phyloP scores from a whole-genome alignment of 2,113 vertebrate species.

The Poicephalus meyeri region DNA sequence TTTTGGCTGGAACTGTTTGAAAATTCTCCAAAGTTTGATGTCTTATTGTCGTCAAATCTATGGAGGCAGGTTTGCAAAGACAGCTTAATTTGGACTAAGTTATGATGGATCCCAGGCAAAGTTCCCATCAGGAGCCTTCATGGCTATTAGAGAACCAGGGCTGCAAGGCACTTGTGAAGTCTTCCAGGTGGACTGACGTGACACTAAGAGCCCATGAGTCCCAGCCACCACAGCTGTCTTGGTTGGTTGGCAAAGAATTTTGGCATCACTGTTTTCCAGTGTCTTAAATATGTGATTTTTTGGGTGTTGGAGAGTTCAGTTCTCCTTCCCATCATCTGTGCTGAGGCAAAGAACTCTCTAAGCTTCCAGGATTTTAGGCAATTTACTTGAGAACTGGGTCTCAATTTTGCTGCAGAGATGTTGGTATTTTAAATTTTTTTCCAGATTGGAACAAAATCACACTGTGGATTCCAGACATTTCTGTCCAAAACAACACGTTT shows the following conservation, averaged over 20 bases:
- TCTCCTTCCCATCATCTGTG: neutral
- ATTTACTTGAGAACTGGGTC: neutral
- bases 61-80: neutral
- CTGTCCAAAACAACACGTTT: neutral
- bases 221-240: neutral
- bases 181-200: neutral
- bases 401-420: neutral
- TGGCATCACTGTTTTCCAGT: neutral
- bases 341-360: neutral
- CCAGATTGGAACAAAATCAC: neutral
- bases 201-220: neutral
- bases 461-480: neutral
- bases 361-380: neutral
- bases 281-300: neutral
- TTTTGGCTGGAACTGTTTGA: neutral
- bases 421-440: neutral
- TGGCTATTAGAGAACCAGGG: neutral
- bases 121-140: neutral
- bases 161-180: neutral
- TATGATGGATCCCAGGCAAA: neutral
- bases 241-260: neutral
- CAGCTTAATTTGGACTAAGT: neutral
- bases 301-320: neutral
- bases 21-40: neutral
- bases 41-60: neutral